Percentiles rank a stretch among this genome's conserved stretches.
Conservation (phyloP, 2,797 vertebrate genomes). For the Triplophysa bombifrons region DNA sequence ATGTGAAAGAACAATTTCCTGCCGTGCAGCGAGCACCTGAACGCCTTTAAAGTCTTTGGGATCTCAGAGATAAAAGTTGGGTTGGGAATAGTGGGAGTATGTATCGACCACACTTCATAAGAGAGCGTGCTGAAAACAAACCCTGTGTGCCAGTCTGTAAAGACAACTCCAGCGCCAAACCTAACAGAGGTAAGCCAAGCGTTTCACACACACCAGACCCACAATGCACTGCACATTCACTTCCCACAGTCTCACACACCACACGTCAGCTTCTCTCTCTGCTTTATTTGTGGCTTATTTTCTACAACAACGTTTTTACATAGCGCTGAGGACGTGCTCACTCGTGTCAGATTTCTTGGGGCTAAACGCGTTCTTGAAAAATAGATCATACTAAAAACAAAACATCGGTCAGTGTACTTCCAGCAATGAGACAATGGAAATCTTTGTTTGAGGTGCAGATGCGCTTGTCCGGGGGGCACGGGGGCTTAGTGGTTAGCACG, state of each 20-base stretch:
- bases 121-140: constrained; percentile 66
- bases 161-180: constrained; percentile 59
- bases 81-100: constrained; percentile 74
- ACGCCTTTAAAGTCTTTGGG: constrained; percentile 87
- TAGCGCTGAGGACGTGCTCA: background rate
- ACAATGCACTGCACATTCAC: constrained; percentile 44
- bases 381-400: background rate
- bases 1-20: constrained; percentile 91
- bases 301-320: background rate
- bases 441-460: constrained; percentile 63
- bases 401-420: constrained; percentile 64
- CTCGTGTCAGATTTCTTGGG: background rate
- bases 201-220: constrained; percentile 58
- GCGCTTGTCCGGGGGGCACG: no score
- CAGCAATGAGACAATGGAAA: constrained; percentile 67
- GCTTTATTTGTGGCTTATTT: background rate
- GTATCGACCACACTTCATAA: constrained; percentile 74
- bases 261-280: constrained; percentile 17
- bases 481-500: no score
- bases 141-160: constrained; percentile 60
- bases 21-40: constrained; percentile 84
- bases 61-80: constrained; percentile 88
- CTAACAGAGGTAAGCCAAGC: constrained; percentile 55
- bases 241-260: constrained; percentile 34
- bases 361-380: background rate